phyloP scores from a whole-genome alignment of 2,888 invertebrate species.

The Uropetala carovei region DNA sequence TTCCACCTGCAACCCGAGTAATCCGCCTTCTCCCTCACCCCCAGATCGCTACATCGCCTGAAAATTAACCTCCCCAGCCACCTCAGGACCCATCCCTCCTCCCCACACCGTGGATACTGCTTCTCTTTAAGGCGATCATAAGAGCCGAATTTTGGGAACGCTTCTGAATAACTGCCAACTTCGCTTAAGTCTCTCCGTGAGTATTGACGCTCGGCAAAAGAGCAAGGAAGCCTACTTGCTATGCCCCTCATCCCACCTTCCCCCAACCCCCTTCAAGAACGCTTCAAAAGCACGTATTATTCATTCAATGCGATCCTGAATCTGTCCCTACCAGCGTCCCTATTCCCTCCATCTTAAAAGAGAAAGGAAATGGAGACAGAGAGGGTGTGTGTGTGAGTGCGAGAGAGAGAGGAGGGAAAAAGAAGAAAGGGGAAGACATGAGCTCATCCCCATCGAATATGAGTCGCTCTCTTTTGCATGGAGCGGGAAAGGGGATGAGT shows the following conservation, averaged over 20 bases:
- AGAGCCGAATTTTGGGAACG: not conserved
- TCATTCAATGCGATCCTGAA: not conserved
- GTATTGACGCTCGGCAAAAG: not conserved
- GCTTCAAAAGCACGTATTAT: not conserved
- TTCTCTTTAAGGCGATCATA: not conserved
- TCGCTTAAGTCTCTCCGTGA: not conserved
- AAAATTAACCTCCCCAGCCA: too few species aligned
- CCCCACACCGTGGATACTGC: not conserved
- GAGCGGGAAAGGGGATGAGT: too few species aligned
- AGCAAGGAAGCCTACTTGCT: too few species aligned
- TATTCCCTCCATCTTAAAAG: not conserved
- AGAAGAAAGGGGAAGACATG: too few species aligned
- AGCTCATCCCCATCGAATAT: too few species aligned
- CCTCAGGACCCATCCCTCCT: not conserved
- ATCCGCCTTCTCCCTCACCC: too few species aligned
- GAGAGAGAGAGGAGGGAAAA: not conserved
- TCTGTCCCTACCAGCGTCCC: not conserved
- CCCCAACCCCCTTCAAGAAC: not conserved
- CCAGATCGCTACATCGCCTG: too few species aligned
- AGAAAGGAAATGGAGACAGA: not conserved
- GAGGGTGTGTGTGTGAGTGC: not conserved
- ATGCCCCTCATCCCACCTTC: not conserved
- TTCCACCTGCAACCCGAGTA: too few species aligned
- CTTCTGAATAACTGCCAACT: conserved; percentile 15
- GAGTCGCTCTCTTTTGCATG: too few species aligned